Percentiles rank a stretch among this genome's conserved stretches.
Evolutionary conservation across 2,113 vertebrate genomes (phyloP).

Genomic region (Actenoides lindsayi): DNA sequence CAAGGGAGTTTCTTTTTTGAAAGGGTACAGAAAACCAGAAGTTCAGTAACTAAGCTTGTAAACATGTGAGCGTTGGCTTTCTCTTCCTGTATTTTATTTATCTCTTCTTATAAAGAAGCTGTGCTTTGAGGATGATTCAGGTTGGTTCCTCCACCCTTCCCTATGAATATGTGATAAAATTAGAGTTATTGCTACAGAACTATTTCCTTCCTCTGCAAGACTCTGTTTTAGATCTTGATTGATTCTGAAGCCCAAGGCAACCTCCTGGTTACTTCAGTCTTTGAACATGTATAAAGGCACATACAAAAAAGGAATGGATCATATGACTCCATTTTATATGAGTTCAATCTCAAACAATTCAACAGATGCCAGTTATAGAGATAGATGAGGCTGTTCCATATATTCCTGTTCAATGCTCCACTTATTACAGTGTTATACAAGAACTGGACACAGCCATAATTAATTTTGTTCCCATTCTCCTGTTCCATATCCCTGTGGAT

Average conservation of each 20-base stretch:
- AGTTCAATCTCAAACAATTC: not conserved
- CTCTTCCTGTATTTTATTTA: not conserved
- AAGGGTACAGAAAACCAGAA: not conserved
- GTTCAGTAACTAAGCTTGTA: not conserved
- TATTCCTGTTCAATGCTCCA: not conserved
- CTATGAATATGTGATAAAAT: conserved; percentile 23
- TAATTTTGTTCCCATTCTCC: not conserved
- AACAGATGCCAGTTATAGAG: not conserved
- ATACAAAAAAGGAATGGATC: not conserved
- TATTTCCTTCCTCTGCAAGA: not conserved
- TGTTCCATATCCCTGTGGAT: not conserved
- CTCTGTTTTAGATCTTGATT: not conserved
- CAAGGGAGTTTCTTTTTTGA: not conserved
- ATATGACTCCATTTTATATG: not conserved
- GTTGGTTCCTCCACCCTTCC: not conserved
- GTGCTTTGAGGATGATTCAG: not conserved
- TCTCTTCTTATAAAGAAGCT: not conserved
- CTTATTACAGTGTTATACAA: not conserved
- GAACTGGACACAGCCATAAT: not conserved
- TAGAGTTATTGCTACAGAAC: not conserved
- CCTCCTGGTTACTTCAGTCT: not conserved
- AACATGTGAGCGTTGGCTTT: not conserved
- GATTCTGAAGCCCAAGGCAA: not conserved
- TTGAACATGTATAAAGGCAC: not conserved
- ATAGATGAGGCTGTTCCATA: not conserved